Percentiles rank a stretch among this genome's conserved stretches.
These are phyloP conservation scores for Ischnura elegans DNA, from an alignment of 2,888 invertebrate species.

Conservation along the genomic window DNA sequence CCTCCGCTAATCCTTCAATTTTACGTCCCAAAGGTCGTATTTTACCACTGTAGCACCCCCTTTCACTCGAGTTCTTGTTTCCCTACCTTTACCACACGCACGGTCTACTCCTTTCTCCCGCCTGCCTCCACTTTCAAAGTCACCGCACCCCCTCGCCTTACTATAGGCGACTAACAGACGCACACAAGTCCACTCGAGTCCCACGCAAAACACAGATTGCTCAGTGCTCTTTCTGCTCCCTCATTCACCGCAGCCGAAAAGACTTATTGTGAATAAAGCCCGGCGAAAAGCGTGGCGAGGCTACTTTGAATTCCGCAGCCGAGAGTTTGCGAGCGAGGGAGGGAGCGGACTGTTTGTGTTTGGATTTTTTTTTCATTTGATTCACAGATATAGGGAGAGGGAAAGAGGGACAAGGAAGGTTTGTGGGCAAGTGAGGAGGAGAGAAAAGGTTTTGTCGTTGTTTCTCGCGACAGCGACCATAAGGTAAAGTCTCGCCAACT, in stretches of 20 bases:
- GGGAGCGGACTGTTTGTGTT: neutral
- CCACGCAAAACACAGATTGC: neutral
- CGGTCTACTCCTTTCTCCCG: neutral
- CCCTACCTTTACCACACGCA: neutral
- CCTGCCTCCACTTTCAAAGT: neutral
- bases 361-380: neutral
- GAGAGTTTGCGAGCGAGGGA: neutral
- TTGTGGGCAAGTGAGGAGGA: neutral
- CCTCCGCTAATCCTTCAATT: neutral
- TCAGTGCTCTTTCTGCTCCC: neutral
- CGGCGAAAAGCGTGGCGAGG: neutral
- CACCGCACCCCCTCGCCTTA: neutral
- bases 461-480: neutral
- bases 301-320: conserved; percentile 24
- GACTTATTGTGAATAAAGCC: conserved; percentile 38
- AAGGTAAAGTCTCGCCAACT: conserved; percentile 17
- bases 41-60: neutral
- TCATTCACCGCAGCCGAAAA: neutral
- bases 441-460: neutral
- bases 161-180: neutral
- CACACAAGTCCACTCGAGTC: neutral
- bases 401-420: neutral
- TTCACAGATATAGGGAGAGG: too few species aligned
- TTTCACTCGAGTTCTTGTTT: neutral
- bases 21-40: neutral